Evolutionary conservation across 1,140 invertebrate species (phyloP).

Genomic region (Nymphalis io): DNA sequence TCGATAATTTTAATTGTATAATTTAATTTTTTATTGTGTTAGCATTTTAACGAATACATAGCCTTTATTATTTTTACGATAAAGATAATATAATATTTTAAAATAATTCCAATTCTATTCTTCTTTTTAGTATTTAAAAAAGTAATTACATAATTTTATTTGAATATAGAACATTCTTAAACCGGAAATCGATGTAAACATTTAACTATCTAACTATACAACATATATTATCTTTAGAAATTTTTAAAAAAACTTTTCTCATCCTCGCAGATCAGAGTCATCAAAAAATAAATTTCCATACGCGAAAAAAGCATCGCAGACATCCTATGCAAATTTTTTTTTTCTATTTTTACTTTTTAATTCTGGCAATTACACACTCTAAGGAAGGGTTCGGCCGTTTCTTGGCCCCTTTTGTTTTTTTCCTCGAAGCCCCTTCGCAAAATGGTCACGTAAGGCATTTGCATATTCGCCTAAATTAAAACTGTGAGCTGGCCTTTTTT

Average conservation of each 20-base stretch:
- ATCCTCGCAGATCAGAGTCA: slow-evolving; percentile 35
- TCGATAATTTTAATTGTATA: too few relatives aligned
- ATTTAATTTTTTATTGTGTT: too few relatives aligned
- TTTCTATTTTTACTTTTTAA: slow-evolving; percentile 47
- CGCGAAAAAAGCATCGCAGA: slow-evolving; percentile 45
- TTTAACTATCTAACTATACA: too few relatives aligned
- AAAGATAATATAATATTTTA: neutral
- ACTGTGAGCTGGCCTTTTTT: slow-evolving; percentile 48
- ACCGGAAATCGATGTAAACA: neutral
- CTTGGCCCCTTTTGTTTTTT: slow-evolving; percentile 50
- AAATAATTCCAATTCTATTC: neutral
- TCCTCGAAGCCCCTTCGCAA: slow-evolving; percentile 44
- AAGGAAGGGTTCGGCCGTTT: slow-evolving; percentile 49
- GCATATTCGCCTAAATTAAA: slow-evolving; percentile 53
- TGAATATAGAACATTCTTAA: neutral
- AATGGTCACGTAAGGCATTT: slow-evolving; percentile 57
- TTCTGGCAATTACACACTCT: slow-evolving; percentile 46
- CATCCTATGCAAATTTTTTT: slow-evolving; percentile 50
- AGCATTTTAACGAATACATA: too few relatives aligned
- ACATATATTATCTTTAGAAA: slow-evolving; percentile 21
- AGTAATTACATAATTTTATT: neutral
- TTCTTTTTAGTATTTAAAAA: too few relatives aligned
- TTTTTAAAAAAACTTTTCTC: slow-evolving; percentile 44
- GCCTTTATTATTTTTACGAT: too few relatives aligned
- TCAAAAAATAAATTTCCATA: slow-evolving; percentile 49